Conservation (phyloP, 2,888 invertebrate genomes). For the Lasioglossum pauxillum region DNA sequence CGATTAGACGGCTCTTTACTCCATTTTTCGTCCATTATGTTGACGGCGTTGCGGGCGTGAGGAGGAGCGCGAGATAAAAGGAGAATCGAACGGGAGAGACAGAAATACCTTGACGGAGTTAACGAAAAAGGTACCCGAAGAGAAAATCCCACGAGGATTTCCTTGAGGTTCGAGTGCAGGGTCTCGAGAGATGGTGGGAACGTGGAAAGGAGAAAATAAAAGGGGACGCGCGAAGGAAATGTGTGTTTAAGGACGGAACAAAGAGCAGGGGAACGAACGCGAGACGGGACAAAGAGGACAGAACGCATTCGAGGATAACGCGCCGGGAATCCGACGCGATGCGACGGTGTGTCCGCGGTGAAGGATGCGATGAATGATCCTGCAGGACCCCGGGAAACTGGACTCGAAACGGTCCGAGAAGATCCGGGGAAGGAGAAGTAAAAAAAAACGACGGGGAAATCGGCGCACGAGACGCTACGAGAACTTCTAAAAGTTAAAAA, state of each 20-base stretch:
- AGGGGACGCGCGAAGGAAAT: slow-evolving; percentile 15
- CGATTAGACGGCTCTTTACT: slow-evolving; percentile 34
- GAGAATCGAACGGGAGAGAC: slow-evolving; percentile 13
- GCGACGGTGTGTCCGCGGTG: not conserved
- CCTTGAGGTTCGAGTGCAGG: slow-evolving; percentile 26
- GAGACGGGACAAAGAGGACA: not conserved
- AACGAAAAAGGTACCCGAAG: slow-evolving; percentile 68
- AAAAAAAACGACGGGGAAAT: slow-evolving; percentile 1
- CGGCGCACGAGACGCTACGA: not conserved
- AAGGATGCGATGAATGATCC: not conserved
- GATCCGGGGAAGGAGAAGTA: not conserved
- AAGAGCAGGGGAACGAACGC: not conserved
- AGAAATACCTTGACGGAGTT: slow-evolving; percentile 63
- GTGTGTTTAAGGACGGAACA: slow-evolving; percentile 39
- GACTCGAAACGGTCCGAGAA: not conserved
- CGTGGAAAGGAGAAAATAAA: slow-evolving; percentile 22
- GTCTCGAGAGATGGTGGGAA: not conserved
- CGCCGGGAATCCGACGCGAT: not conserved
- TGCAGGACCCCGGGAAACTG: not conserved
- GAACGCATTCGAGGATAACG: not conserved
- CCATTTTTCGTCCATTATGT: slow-evolving; percentile 17
- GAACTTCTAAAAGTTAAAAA: slow-evolving; percentile 21
- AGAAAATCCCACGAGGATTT: slow-evolving; percentile 68
- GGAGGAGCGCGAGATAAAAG: slow-evolving; percentile 1
- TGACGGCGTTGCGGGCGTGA: not conserved